Percentiles rank a stretch among this genome's conserved stretches.
phyloP scores from a whole-genome alignment of 2,797 vertebrate species.

The Myoxocephalus aenaeus region DNA sequence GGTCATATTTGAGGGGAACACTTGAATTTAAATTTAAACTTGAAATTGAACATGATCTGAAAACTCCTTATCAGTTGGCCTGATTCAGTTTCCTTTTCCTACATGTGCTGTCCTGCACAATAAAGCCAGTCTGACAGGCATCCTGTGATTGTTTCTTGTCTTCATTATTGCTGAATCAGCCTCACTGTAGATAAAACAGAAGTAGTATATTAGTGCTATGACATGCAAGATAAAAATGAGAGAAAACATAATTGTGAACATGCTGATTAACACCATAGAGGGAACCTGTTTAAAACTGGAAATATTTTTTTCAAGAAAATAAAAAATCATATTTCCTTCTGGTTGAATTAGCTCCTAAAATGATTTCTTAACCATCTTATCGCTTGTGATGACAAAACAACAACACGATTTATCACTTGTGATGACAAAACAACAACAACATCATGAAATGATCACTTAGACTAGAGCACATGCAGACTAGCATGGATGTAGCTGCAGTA shows the following conservation, averaged over 20 bases:
- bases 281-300: not conserved
- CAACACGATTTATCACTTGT: too few species aligned
- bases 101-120: slow-evolving; percentile 6
- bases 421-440: not conserved
- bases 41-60: not conserved
- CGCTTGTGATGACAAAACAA: not conserved
- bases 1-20: not conserved
- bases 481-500: not conserved
- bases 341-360: not conserved
- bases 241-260: not conserved
- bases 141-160: slow-evolving; percentile 40
- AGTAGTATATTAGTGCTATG: not conserved
- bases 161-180: slow-evolving; percentile 20
- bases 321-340: too few species aligned
- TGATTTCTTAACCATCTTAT: not conserved
- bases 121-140: not conserved
- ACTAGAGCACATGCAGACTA: not conserved
- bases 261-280: not conserved
- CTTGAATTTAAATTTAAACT: not conserved
- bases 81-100: slow-evolving; percentile 11
- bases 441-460: not conserved
- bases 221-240: not conserved
- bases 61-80: not conserved
- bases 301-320: too few species aligned
- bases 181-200: not conserved